Evolutionary conservation across 2,888 invertebrate species (phyloP), one percentile per base, ranked within the genome.

Genomic region (Tribolium freemani): DNA sequence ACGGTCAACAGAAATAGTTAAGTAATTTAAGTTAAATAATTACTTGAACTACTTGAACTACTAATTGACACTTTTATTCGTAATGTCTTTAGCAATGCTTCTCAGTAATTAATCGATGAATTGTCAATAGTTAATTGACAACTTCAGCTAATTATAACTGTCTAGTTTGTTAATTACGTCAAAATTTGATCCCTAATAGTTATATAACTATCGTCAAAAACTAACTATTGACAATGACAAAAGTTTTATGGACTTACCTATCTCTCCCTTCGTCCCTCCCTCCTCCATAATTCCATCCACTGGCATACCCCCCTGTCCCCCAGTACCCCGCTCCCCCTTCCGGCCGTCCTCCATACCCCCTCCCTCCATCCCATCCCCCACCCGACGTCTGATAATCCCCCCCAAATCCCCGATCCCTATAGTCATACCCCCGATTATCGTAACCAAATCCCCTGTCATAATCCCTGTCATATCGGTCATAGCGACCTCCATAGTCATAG

Each of bases 361-460:
- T 66, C 72, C 74, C 48, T 85, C 83, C 3, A 89, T 26, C 61
- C 46, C 26, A 48, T 8, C 57, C 58, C 4, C 68, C 68, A 8
- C 63, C 38, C n/a, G 38, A 38, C 38, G 38, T 38, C 91, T 91
- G 89, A 77, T 89, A 89, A n/a, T 89, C 64, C n/a, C 69, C 64
- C n/a, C 69, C 54, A 67, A 76, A 77, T 26, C 75, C 56, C n/a
- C 76, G 61, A 60, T 88, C 89, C 79, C 89, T 88, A 57, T 88
- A 87, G 80, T 89, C 89, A 69, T 88, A 87, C 6, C 85, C 83
- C 63, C 85, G 77, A 30, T 82, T 83, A 53, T 83, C 83, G 57
- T 83, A 83, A 20, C 83, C 83, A 26, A 77, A 61, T 20, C 83
- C 83, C 56, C 83, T 70, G 48, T 83, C 82, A 11, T 79, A 76